Evolutionary conservation across 2,888 invertebrate genomes (phyloP), one percentile per base, ranked within the genome.

Genomic region (Stomorhina lunata): DNA sequence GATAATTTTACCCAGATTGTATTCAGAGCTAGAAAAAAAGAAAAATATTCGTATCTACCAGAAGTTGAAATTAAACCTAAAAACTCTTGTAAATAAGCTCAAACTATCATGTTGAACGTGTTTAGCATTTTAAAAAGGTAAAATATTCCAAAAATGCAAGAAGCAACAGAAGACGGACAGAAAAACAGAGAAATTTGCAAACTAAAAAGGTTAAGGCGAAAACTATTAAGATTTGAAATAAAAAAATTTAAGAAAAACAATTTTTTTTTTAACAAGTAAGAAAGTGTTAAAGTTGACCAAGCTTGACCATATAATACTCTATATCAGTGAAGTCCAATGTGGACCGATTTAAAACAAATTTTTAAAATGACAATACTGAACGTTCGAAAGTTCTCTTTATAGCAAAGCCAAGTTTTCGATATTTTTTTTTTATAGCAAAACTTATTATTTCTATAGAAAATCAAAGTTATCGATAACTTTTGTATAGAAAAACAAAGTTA

Each of bases 1-100:
- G 76, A 66, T 72, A 81, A 77, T 81, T 81, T 81, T 66, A 27
- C 2, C 65, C 57, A 80, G 65, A 66, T 71, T 71, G 43, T 48
- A 65, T 48, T 25, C 37, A 72, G 17, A 59, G 27, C 10, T 17
- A 63, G 45, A 2, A 2, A 17, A 17, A 22, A 34, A 66, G 25
- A 22, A 3, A 59, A 37, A 22, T 5, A n/a, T n/a, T n/a, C n/a
- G n/a, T n/a, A n/a, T 37, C 37, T 20, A n/a, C 20, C 20, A 15
- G 2, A 20, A 48, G 10, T 48, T 22, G 17, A 73, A 59, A 4
- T 27, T 29, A 17, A 63, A 55, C 55, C 45, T 71, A 55, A 45
- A 71, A 63, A 55, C 22, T n/a, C 45, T 43, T 34, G 34, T 45
- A 10, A 66, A 20, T 20, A 27, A 61, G 17, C 12, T 2, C 50